phyloP scores from a whole-genome alignment of 2,888 invertebrate genomes.

The Chalcis sispes region DNA sequence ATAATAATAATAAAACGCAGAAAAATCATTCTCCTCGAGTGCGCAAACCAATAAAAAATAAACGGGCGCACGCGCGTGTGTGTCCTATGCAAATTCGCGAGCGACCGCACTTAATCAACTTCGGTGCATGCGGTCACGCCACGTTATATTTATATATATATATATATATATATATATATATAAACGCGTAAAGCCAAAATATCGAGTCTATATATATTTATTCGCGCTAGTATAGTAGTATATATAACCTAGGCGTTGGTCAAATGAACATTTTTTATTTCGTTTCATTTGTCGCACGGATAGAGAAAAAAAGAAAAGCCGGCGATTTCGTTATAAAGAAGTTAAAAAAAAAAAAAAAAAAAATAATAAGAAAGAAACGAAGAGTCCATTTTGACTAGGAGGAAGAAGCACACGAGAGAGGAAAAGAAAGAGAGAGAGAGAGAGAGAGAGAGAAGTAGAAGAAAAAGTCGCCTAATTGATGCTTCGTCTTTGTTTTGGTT shows the following conservation, averaged over 20 bases:
- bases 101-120: constrained; percentile 39
- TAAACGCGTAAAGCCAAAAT: neutral
- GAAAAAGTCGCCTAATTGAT: constrained; percentile 80
- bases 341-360: no score
- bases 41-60: no score
- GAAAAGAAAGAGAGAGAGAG: constrained; percentile 9
- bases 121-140: constrained; percentile 8
- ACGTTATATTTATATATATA: constrained; percentile 4
- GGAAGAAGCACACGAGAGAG: constrained; percentile 9
- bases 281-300: neutral
- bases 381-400: no score
- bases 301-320: constrained; percentile 3
- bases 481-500: constrained; percentile 84
- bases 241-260: no score
- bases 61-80: neutral
- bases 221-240: no score
- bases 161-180: neutral
- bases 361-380: constrained; percentile 15
- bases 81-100: constrained; percentile 22
- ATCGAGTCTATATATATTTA: no score
- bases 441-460: constrained; percentile 38
- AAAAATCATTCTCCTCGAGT: constrained; percentile 26
- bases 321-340: constrained; percentile 22
- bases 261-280: no score
- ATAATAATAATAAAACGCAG: no score